Evolutionary conservation across 1,140 invertebrate genomes (phyloP).

Genomic region (Pantala flavescens): DNA sequence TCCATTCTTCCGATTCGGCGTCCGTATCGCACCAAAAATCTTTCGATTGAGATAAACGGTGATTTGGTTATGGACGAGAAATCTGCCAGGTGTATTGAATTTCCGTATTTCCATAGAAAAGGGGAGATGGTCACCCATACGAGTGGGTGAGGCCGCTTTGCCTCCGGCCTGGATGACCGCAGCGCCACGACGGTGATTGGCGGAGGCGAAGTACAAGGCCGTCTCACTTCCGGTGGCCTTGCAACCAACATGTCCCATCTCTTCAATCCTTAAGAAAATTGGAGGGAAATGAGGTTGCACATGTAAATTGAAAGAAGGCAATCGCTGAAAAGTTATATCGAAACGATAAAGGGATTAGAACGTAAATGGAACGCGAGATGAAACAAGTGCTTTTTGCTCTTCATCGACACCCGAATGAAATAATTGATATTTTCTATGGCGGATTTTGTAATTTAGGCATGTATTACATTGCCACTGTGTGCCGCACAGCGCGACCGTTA

Average conservation of each 20-base stretch:
- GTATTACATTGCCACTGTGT: no score
- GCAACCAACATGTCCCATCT: not conserved
- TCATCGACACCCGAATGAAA: no score
- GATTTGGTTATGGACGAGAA: not conserved
- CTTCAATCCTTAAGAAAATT: no score
- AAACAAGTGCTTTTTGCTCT: no score
- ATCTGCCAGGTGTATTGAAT: slow-evolving; percentile 1
- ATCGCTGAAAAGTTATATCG: no score
- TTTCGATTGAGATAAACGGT: not conserved
- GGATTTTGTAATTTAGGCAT: no score
- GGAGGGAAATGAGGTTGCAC: no score
- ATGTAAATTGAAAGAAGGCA: no score
- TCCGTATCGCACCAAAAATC: not conserved
- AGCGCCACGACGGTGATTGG: not conserved
- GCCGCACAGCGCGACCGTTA: no score
- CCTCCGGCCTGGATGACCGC: not conserved
- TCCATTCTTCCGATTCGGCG: not conserved
- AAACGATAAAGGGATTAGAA: no score
- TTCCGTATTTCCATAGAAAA: not conserved
- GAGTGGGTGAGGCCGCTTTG: not conserved
- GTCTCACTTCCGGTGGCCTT: slow-evolving; percentile 1
- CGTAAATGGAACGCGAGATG: no score
- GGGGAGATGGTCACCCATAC: not conserved
- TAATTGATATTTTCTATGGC: no score
- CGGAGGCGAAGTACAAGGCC: not conserved